Base-by-base conservation (phyloP, 2,797 vertebrate species). In the Malurus splendens region DNA sequence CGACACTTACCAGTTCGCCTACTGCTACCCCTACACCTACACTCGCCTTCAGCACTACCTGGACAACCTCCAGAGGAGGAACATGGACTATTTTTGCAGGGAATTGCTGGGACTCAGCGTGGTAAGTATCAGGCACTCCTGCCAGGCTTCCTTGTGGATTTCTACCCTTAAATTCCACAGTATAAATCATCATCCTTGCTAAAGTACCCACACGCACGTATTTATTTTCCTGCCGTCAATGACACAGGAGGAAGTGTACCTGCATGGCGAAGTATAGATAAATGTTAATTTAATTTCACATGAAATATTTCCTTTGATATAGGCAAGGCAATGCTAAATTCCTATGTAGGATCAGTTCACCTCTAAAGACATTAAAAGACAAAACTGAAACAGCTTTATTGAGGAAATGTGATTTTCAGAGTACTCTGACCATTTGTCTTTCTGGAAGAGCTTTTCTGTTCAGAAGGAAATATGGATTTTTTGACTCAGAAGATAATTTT, bases 21-120 rank as follows among this genome's bases (percentile, higher is more conserved):
- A 99, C 97, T 99, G 99, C 97, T 99, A 98, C 93, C 99, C 99
- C 5, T 99, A 99, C 94, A 99, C 99, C 39, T 99, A 99, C 84
- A 98, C 99, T 18, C 98, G 98, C 79, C 98, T 99, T 28, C 99
- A 99, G 96, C 99, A 99, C 96, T 99, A 99, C 94, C 97, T 99
- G 71, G 98, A 98, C 90, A 98, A 96, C 96, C 97, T 99, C 61
- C 98, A 99, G 81, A 98, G 98, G 90, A 98, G 98, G 92, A 98
- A 98, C 95, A 98, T 99, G 96, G 98, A 98, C 94, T 99, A 98
- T 95, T 98, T 98, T 77, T 96, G 97, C 95, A 98, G 98, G 94
- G 99, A 99, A 80, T 94, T 98, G 82, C 98, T 99, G 79, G 99
- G 98, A 77, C 98, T 98, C 93, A 99, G 99, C 4, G 98, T 99